Evolutionary conservation across 2,113 vertebrate genomes (phyloP), one percentile per base, ranked within the genome.

Genomic region (Capreolus pygargus): DNA sequence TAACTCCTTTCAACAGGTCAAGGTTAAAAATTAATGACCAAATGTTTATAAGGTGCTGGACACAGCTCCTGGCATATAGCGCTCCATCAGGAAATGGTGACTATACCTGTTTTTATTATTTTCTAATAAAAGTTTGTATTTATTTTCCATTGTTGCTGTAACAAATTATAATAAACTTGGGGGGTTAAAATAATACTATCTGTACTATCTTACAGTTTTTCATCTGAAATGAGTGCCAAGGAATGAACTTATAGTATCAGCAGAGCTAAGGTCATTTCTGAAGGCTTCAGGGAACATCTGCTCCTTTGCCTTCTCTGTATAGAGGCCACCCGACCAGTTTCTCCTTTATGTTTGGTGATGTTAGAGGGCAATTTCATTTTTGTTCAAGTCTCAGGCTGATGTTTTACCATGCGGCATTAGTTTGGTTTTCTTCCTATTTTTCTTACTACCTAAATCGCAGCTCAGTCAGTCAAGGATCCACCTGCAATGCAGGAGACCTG

Each of bases 191-290:
- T 14, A 30, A 5, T 15, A 47, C 27, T 50, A 33, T 36, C 45
- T 5, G 50, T 11, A 78, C 52, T 36, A 11, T 25, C 36, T 78
- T 28, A 55, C 3, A 95, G 28, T 67, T 81, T n/a, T 45, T 45
- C 7, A n/a, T 81, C 45, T 55, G 57, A 45, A 2, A 3, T 15
- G 50, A n/a, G 11, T 25, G 39, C 43, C n/a, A 0, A 0, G 1
- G 16, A 27, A 55, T 55, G 25, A 58, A 55, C 47, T 11, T 64
- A 28, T 2, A 6, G 30, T 74, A 15, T 17, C 1, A 1, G 30
- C 89, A 89, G 47, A 6, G 30, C 21, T 8, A 2, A 4, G 0
- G 25, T 64, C 19, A 19, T 76, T 60, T 57, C 39, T 81, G 50
- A n/a, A 39, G 23, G n/a, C 27, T 50, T 25, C 0, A 10, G 23